Evolutionary conservation across 2,888 invertebrate genomes (phyloP), one percentile per base, ranked within the genome.

Genomic region (Neoitamus cyanurus): DNA sequence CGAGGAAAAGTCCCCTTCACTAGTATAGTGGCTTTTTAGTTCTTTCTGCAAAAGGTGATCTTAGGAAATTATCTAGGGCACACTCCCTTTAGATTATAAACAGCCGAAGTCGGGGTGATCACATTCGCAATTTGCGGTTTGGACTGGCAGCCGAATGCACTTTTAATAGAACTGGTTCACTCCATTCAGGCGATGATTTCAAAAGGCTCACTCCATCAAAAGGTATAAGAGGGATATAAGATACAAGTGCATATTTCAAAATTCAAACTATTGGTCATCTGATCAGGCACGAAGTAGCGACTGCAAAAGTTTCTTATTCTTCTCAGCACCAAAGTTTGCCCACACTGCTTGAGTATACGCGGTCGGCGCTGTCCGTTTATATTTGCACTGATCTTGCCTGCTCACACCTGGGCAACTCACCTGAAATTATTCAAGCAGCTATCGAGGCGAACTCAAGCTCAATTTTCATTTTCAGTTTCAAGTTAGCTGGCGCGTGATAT

Each of bases 391-490:
- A 77, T 77, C 46, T 46, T 46, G 46, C 77, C 77, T 46, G 77
- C 28, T 46, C 30, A 25, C 31, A 73, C 73, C 36, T 73, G 36
- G 31, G 9, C 36, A 77, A n/a, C 46, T 77, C 30, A 11, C 28
- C 77, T 77, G 37, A 42, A 77, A 42, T 46, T 77, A 34, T 73
- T 36, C 36, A 30, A 28, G 42, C 42, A 13, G 73, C 25, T 20
- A 34, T 31, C 37, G 73, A 25, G 36, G 73, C 20, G 72, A 11
- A 25, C 25, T 77, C 25, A 46, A 77, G 77, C 77, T 28, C n/a
- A 30, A 77, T 42, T 77, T 28, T 77, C 46, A 20, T 20, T 77
- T 77, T 77, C 77, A 77, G 77, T 77, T 77, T 77, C 42, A 46
- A 77, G 25, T 77, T 28, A 46, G 46, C 25, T 42, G 46, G 77